phyloP scores from a whole-genome alignment of 1,140 invertebrate species.

The Rhynchophorus ferrugineus region DNA sequence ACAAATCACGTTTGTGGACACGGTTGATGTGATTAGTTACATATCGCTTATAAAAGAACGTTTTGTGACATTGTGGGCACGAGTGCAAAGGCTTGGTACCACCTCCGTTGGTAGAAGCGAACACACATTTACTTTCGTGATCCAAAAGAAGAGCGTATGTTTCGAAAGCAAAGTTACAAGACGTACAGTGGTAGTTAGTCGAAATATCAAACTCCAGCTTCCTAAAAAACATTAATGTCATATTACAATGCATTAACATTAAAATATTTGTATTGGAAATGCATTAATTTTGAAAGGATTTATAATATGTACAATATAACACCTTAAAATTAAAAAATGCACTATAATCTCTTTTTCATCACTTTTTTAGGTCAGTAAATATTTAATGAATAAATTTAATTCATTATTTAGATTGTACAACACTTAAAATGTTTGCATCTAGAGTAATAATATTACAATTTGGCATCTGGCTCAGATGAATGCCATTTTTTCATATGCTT shows the following conservation, averaged over 20 bases:
- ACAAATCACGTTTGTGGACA: background rate
- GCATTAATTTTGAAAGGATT: no score
- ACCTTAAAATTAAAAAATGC: no score
- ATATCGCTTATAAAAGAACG: background rate
- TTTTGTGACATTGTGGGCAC: background rate
- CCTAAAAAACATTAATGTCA: constrained; percentile 5
- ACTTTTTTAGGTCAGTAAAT: no score
- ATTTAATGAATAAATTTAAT: no score
- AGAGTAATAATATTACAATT: no score
- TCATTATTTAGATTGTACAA: no score
- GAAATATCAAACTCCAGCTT: background rate
- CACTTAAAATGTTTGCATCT: no score
- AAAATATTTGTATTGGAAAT: no score
- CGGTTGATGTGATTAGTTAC: background rate
- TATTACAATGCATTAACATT: no score
- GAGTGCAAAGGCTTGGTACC: background rate
- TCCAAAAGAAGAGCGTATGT: background rate
- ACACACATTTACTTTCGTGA: background rate
- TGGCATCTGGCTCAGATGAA: no score
- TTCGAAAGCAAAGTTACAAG: background rate
- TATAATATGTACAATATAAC: no score
- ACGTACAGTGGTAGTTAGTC: background rate
- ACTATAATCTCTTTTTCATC: no score
- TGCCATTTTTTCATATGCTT: constrained; percentile 44
- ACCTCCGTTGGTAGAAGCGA: background rate